phyloP scores from a whole-genome alignment of 2,888 invertebrate genomes.

The Mesorhabditis sp. region DNA sequence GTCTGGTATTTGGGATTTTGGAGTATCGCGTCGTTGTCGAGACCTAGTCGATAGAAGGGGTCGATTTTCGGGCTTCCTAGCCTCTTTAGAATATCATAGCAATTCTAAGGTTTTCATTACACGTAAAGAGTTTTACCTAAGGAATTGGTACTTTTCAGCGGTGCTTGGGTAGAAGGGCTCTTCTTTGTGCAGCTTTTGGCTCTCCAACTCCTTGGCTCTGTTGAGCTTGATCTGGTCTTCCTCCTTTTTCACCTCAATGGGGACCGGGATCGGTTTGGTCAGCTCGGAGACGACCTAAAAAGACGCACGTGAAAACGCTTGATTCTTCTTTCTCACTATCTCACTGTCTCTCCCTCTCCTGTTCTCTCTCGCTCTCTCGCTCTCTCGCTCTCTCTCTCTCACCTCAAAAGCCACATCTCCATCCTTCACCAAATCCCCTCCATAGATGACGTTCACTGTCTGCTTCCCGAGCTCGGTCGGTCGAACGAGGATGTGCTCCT shows the following conservation, averaged over 20 bases:
- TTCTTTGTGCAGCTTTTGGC: not conserved
- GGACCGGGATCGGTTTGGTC: not conserved
- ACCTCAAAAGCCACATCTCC: constrained; percentile 16
- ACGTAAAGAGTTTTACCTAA: too few relatives aligned
- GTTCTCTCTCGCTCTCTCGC: too few relatives aligned
- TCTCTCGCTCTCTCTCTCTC: not conserved
- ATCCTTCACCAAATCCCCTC: constrained; percentile 8
- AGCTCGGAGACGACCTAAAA: not conserved
- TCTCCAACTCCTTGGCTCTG: not conserved
- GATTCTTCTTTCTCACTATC: too few relatives aligned
- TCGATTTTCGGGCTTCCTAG: too few relatives aligned
- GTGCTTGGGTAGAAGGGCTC: too few relatives aligned
- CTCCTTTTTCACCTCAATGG: not conserved
- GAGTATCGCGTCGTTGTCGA: too few relatives aligned
- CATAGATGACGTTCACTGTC: constrained; percentile 12
- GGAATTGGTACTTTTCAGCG: too few relatives aligned
- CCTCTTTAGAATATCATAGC: too few relatives aligned
- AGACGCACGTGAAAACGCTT: not conserved
- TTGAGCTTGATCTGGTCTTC: not conserved
- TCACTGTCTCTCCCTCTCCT: too few relatives aligned
- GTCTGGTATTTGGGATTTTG: too few relatives aligned
- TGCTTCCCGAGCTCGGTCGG: constrained; percentile 12
- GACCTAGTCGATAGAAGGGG: too few relatives aligned
- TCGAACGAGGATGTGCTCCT: constrained; percentile 13
- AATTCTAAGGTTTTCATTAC: too few relatives aligned